Percentiles rank a stretch among this genome's conserved stretches.
Evolutionary conservation across 2,113 vertebrate genomes (phyloP).

Genomic region (Ailuropoda melanoleuca): DNA sequence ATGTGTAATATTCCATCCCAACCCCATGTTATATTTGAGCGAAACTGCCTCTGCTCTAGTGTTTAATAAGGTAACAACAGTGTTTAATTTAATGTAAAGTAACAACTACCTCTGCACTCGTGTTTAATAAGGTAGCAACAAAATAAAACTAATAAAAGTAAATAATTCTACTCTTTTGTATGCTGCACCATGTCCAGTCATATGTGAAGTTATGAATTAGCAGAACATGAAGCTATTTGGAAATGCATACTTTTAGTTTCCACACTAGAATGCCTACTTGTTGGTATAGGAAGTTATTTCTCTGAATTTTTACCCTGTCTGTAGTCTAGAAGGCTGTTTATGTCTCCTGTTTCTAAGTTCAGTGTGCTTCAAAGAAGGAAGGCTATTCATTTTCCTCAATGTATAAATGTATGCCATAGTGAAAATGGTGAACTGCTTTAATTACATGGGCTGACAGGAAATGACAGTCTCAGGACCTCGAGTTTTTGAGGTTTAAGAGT

Average conservation of each 20-base stretch:
- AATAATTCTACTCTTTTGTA: not conserved
- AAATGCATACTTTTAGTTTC: not conserved
- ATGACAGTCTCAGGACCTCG: not conserved
- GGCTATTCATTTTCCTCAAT: not conserved
- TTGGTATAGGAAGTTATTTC: not conserved
- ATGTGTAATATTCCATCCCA: not conserved
- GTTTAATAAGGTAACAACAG: not conserved
- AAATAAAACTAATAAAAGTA: not conserved
- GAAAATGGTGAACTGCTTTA: not conserved
- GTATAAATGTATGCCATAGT: not conserved
- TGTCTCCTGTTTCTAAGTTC: not conserved
- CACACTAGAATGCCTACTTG: not conserved
- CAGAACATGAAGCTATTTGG: not conserved
- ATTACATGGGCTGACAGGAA: not conserved
- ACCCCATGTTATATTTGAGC: not conserved
- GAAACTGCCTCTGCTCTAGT: not conserved
- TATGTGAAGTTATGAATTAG: not conserved
- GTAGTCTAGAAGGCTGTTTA: not conserved
- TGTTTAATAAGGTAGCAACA: not conserved
- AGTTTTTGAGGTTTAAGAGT: not conserved
- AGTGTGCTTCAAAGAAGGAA: not conserved
- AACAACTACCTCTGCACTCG: not conserved
- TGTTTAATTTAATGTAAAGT: not conserved
- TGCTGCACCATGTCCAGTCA: not conserved
- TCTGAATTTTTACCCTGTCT: not conserved